Evolutionary conservation across 2,113 vertebrate genomes (phyloP), one percentile per base, ranked within the genome.

Genomic region (Pituophis catenifer): DNA sequence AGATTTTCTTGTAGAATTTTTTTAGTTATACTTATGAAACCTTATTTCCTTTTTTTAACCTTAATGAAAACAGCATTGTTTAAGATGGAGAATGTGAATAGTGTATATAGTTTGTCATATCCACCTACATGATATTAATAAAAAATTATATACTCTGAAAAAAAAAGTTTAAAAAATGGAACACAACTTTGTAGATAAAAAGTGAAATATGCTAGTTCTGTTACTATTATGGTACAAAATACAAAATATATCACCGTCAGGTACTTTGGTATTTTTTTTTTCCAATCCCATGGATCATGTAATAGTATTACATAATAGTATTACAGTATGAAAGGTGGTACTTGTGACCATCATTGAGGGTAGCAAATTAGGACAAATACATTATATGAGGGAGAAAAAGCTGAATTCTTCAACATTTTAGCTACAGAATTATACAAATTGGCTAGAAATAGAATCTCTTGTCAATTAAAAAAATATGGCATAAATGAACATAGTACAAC

Each of bases 361-460:
- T 54, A 91, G 55, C 54, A 44, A 29, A 54, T 86, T 24, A 12
- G 50, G 52, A 19, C 29, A 85, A 86, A 38, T 17, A 57, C 44
- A 19, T 23, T 17, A 8, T 57, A 52, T 26, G 48, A 62, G 58
- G 26, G 21, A 70, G 8, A 6, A 58, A 62, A 21, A 21, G 19
- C 53, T 38, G 33, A 81, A 81, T 81, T 19, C 33, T 19, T 81
- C 59, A 44, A 24, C 96, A 95, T 3, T 19, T 90, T 92, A 94
- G 55, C 52, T 38, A 92, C 91, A 96, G 92, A 94, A 96, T 93
- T 94, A 92, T 8, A 89, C 94, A 90, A 90, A 21, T 54, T 88
- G 93, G 91, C 29, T 91, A 92, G 89, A 94, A 90, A 89, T 88
- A 93, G 93, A 91, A 92, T 92, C 65, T 93, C 86, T 62, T 75